Percentiles rank a stretch among this genome's conserved stretches.
Conservation (phyloP, 2,888 invertebrate species). For the Cryptus viduatorius region DNA sequence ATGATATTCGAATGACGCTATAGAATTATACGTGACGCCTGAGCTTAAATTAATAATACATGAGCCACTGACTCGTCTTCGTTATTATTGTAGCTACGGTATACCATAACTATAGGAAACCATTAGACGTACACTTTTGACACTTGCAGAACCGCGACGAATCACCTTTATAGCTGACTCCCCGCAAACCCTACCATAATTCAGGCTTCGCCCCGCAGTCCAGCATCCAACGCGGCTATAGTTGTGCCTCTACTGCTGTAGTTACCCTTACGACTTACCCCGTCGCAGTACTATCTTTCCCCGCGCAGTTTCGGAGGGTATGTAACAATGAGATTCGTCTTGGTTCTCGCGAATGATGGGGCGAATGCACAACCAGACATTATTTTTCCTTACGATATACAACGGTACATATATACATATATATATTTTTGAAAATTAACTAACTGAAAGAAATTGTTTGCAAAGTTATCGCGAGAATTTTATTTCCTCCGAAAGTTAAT, state of each 20-base stretch:
- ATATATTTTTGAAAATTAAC: constrained; percentile 51
- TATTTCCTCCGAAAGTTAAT: constrained; percentile 10
- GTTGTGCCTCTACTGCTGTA: constrained; percentile 7
- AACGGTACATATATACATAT: background rate
- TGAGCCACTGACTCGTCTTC: constrained; percentile 75
- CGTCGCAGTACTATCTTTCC: constrained; percentile 35
- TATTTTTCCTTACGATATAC: constrained; percentile 51
- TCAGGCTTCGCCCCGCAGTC: constrained; percentile 75
- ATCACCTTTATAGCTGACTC: constrained; percentile 81
- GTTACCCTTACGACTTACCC: constrained; percentile 44
- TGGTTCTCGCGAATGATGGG: constrained; percentile 70
- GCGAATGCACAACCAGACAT: constrained; percentile 72
- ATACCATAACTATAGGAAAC: constrained; percentile 62
- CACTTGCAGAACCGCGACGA: constrained; percentile 84
- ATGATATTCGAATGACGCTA: constrained; percentile 59
- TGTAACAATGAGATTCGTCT: constrained; percentile 72
- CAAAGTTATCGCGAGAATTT: constrained; percentile 41
- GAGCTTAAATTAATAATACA: constrained; percentile 79
- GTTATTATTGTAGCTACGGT: constrained; percentile 23
- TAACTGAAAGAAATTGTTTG: constrained; percentile 64
- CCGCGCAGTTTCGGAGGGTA: constrained; percentile 46
- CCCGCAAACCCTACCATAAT: constrained; percentile 78
- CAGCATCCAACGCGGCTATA: constrained; percentile 32
- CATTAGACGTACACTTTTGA: constrained; percentile 82
- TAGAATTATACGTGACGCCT: constrained; percentile 47